Evolutionary conservation across 2,797 vertebrate species (phyloP), one percentile per base, ranked within the genome.

Genomic region (Thaleichthys pacificus): DNA sequence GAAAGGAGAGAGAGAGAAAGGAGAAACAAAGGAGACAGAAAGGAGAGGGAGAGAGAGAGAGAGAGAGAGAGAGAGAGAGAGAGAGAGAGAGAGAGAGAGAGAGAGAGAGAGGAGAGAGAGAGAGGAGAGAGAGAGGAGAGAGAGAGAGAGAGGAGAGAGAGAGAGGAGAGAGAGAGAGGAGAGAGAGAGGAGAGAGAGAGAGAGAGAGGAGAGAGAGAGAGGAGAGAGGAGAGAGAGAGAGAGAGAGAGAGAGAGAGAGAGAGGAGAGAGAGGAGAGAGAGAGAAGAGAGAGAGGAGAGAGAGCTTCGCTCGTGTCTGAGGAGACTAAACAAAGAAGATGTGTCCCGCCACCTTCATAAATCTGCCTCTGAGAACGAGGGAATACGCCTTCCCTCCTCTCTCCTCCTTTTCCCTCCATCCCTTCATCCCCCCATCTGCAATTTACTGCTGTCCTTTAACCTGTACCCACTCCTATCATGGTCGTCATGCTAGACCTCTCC

Each of bases 371-470:
- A 32, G 32, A 32, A 66, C n/a, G 14, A n/a, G 56, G 60, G 64
- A 71, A 61, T 71, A 67, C 35, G 49, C n/a, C 61, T 19, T 32
- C 32, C 68, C 22, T 7, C 11, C 4, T 21, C 57, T 1, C 22
- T 15, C 11, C 4, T 32, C 57, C 3, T 24, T 15, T 30, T 19
- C 30, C 30, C 30, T 22, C 17, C 3, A 24, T 19, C 66, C 26
- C 12, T 15, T 28, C 60, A 17, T 35, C 42, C 38, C 24, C 9
- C 22, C 17, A 17, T 30, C 35, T 19, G 9, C 17, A 8, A 49
- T 22, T 72, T 21, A 56, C 51, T 42, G 32, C 11, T 65, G 38
- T 69, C 61, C 30, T 57, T 74, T 74, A 35, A 54, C 72, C 66
- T 64, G 14, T 49, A 21, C 12, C 62, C 22, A 62, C 47, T 35